phyloP scores from a whole-genome alignment of 1,140 invertebrate genomes.

The Adoxophyes honmai region DNA sequence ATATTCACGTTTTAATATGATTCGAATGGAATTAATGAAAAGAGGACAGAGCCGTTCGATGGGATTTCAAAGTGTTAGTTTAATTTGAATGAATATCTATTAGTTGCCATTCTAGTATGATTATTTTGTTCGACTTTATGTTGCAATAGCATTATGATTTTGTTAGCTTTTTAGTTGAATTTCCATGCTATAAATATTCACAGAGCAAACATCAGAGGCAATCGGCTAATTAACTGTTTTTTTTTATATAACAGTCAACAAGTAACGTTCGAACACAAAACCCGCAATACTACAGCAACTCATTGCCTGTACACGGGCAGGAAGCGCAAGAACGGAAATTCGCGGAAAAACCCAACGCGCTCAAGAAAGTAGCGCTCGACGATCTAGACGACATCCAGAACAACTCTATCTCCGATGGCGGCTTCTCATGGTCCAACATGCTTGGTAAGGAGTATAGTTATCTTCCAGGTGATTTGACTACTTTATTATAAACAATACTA shows the following conservation, averaged over 20 bases:
- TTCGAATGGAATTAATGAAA: too few species aligned
- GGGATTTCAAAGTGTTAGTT: too few species aligned
- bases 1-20: too few species aligned
- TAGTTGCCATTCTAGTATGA: too few species aligned
- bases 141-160: too few species aligned
- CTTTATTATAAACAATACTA: neutral
- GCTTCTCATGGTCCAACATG: constrained; percentile 92
- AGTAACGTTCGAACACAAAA: constrained; percentile 71
- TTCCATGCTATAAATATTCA: too few species aligned
- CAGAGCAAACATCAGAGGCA: too few species aligned
- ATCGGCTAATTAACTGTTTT: too few species aligned
- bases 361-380: constrained; percentile 90
- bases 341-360: constrained; percentile 90
- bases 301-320: constrained; percentile 45
- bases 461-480: constrained; percentile 9
- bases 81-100: too few species aligned
- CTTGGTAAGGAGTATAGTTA: constrained; percentile 75
- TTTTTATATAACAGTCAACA: constrained; percentile 44
- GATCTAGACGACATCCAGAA: constrained; percentile 88
- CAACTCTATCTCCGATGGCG: constrained; percentile 86
- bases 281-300: constrained; percentile 76
- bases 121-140: too few species aligned
- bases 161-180: too few species aligned
- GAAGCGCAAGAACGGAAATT: constrained; percentile 84
- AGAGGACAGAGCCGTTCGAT: too few species aligned